phyloP scores from a whole-genome alignment of 1,140 invertebrate species.

The Daktulosphaira vitifoliae region DNA sequence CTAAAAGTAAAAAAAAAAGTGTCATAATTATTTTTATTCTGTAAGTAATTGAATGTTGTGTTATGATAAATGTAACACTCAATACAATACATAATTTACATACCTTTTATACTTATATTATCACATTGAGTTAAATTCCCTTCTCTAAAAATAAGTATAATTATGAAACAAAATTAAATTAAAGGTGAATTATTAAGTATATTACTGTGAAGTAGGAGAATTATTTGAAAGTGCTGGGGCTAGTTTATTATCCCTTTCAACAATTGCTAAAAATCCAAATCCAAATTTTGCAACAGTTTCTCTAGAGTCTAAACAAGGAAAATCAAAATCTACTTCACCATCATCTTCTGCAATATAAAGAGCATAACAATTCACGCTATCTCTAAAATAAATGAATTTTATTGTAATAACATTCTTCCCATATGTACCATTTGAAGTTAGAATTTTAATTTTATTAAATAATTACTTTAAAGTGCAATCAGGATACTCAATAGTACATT shows the following conservation, averaged over 20 bases:
- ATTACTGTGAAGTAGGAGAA: constrained; percentile 25
- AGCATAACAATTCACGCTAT: constrained; percentile 54
- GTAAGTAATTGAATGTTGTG: no score
- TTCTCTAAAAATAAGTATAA: background rate
- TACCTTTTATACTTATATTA: constrained; percentile 19
- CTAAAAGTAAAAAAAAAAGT: no score
- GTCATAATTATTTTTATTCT: background rate
- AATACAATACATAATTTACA: no score
- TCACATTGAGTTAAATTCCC: constrained; percentile 16
- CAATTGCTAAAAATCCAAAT: constrained; percentile 78
- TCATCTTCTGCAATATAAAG: constrained; percentile 92
- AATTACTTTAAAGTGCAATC: constrained; percentile 51
- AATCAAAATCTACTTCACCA: constrained; percentile 90
- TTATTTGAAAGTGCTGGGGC: constrained; percentile 13
- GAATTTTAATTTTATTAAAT: background rate
- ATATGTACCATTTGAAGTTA: background rate
- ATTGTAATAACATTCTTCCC: constrained; percentile 22
- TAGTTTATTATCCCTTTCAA: constrained; percentile 51
- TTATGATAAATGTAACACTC: no score
- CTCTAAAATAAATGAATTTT: constrained; percentile 29
- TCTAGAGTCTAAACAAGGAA: constrained; percentile 76
- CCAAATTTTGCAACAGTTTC: constrained; percentile 89
- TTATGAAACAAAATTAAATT: background rate
- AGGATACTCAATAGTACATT: constrained; percentile 50
- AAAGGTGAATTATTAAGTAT: background rate